Conservation (phyloP, 2,888 invertebrate species). For the Hydroisotoma schaefferi region DNA sequence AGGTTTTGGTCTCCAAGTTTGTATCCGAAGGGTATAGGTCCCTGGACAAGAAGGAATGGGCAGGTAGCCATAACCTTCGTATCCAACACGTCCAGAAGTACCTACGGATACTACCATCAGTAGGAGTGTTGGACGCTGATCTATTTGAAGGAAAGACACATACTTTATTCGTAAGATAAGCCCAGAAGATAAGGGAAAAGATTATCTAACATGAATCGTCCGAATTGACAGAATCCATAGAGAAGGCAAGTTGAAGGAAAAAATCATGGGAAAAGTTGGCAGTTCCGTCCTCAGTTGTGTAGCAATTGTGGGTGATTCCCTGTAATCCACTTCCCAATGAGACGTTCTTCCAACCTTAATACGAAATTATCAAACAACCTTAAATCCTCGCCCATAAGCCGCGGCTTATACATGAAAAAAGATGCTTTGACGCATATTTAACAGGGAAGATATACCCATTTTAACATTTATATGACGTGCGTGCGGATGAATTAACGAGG, state of each 20-base stretch:
- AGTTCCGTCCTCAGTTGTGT: conserved; percentile 24
- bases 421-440: too few species aligned
- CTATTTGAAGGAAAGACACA: conserved; percentile 12
- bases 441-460: too few species aligned
- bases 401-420: too few species aligned
- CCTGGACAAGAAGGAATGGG: conserved; percentile 41
- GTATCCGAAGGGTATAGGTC: conserved; percentile 28
- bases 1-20: conserved; percentile 42
- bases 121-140: conserved; percentile 31
- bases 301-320: conserved; percentile 44
- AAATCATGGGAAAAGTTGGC: conserved; percentile 45
- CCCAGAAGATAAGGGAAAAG: neutral
- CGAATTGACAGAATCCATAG: conserved; percentile 28
- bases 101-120: conserved; percentile 40
- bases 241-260: conserved; percentile 38
- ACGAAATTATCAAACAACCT: neutral
- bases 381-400: too few species aligned
- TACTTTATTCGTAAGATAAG: neutral
- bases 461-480: too few species aligned
- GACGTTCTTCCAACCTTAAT: conserved; percentile 44
- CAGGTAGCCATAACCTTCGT: conserved; percentile 45
- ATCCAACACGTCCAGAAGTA: conserved; percentile 31
- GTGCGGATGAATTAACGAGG: too few species aligned
- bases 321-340: conserved; percentile 29
- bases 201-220: neutral